Conservation (phyloP, 2,113 vertebrate genomes). For the Peromyscus leucopus region DNA sequence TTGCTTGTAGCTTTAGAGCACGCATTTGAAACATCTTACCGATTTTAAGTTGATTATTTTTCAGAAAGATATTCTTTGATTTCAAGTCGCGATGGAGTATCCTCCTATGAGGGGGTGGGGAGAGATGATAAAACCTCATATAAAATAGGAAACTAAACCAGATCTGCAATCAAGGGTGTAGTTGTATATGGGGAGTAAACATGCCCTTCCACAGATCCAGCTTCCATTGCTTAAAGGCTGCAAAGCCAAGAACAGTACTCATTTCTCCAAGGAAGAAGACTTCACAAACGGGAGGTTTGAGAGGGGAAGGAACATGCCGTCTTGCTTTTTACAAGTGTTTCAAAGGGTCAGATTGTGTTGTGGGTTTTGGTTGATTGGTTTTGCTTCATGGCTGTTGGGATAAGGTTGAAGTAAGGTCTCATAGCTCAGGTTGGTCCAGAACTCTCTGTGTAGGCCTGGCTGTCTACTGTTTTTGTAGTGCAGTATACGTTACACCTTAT, state of each 20-base stretch:
- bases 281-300: not conserved
- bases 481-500: not conserved
- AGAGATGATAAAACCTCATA: not conserved
- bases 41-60: slow-evolving; percentile 93
- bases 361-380: not conserved
- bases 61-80: slow-evolving; percentile 94
- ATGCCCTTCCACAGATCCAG: not conserved
- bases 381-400: not conserved
- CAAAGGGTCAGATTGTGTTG: not conserved
- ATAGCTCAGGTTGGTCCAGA: not conserved
- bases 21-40: slow-evolving; percentile 86
- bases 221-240: slow-evolving; percentile 41
- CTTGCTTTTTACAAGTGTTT: not conserved
- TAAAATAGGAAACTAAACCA: not conserved
- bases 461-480: not conserved
- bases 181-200: not conserved
- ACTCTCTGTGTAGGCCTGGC: not conserved
- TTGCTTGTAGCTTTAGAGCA: not conserved
- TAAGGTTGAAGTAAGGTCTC: not conserved
- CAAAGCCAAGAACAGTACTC: slow-evolving; percentile 19
- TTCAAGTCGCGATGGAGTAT: slow-evolving; percentile 95
- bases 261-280: not conserved
- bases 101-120: slow-evolving; percentile 83
- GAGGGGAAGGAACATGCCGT: not conserved
- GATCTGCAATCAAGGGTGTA: not conserved